Evolutionary conservation across 2,888 invertebrate genomes (phyloP).

Genomic region (Brachynemurus nebulosus): DNA sequence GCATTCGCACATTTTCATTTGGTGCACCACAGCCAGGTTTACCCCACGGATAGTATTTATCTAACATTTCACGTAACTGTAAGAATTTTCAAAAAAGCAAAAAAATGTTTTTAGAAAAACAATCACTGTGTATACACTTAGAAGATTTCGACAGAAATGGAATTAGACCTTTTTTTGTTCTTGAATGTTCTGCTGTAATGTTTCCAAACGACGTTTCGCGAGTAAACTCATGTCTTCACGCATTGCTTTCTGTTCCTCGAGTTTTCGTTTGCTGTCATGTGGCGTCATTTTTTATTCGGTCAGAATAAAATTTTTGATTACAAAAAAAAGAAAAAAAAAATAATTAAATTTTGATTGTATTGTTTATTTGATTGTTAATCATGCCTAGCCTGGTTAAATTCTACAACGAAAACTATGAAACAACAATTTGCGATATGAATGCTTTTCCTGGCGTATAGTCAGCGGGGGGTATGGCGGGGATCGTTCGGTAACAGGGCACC

Average conservation of each 20-base stretch:
- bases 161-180: constrained; percentile 27
- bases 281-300: no score
- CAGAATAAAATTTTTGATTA: no score
- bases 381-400: no score
- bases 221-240: not conserved
- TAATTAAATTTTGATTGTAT: no score
- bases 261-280: not conserved
- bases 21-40: constrained; percentile 62
- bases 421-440: not conserved
- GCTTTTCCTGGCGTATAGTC: not conserved
- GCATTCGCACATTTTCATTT: constrained; percentile 45
- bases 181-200: constrained; percentile 20
- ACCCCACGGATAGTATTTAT: constrained; percentile 67
- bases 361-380: no score
- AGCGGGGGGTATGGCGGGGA: not conserved
- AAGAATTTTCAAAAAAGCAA: no score
- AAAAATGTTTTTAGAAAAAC: not conserved
- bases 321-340: no score
- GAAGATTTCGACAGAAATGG: not conserved
- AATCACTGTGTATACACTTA: no score
- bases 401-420: no score
- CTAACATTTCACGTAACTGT: constrained; percentile 51
- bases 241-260: not conserved
- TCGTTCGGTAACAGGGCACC: not conserved
- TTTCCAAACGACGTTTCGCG: not conserved